phyloP scores from a whole-genome alignment of 2,888 invertebrate species.

The Lepidonotus clava region DNA sequence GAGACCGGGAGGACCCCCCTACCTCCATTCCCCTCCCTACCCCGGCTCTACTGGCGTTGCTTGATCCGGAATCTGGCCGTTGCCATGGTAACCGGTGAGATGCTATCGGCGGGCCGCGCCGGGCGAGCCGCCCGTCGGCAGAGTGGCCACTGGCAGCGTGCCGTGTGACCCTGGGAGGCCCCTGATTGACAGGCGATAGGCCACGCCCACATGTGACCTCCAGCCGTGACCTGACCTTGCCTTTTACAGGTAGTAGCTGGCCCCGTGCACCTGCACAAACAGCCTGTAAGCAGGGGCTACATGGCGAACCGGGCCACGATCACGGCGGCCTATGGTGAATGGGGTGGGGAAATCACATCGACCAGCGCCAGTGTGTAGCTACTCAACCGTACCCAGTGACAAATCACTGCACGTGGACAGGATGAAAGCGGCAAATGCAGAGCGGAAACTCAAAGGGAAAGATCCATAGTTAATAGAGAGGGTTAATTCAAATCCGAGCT shows the following conservation, averaged over 20 bases:
- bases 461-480: no score
- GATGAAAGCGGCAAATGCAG: no score
- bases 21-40: neutral
- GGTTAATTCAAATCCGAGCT: no score
- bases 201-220: slow-evolving; percentile 41
- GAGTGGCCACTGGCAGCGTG: neutral
- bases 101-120: slow-evolving; percentile 10
- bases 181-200: slow-evolving; percentile 40
- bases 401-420: no score
- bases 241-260: slow-evolving; percentile 46
- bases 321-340: neutral
- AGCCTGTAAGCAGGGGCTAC: neutral
- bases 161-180: neutral
- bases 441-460: no score
- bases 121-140: neutral
- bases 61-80: slow-evolving; percentile 14
- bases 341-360: neutral
- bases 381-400: no score
- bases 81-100: slow-evolving; percentile 41
- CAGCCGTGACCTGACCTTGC: slow-evolving; percentile 42
- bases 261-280: slow-evolving; percentile 6
- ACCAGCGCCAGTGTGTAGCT: no score
- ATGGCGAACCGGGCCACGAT: neutral
- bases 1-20: neutral
- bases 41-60: neutral